phyloP scores from a whole-genome alignment of 2,113 vertebrate species.

The Oreotrochilus melanogaster region DNA sequence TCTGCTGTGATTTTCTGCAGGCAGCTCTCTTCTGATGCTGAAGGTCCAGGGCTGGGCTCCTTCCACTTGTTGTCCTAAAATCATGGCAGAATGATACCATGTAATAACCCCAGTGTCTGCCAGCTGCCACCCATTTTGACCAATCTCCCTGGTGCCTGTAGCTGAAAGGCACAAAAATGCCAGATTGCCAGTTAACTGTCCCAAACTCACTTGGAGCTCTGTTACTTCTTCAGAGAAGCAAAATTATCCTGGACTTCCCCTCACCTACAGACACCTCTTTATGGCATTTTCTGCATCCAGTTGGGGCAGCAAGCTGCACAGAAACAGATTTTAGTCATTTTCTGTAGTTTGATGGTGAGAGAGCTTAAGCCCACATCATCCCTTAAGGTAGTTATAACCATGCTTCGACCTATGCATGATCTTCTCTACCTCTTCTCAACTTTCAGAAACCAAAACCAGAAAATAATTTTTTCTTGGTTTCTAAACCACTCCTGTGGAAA shows the following conservation, averaged over 20 bases:
- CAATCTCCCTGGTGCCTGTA: neutral
- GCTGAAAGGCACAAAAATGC: neutral
- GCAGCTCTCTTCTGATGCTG: neutral
- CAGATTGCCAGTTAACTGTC: neutral
- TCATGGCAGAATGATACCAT: neutral
- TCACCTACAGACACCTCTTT: neutral
- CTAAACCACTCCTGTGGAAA: neutral
- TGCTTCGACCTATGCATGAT: neutral
- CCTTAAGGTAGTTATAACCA: neutral
- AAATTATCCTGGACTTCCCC: neutral
- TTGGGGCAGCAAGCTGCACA: neutral
- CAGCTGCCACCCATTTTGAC: neutral
- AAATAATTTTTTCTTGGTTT: neutral
- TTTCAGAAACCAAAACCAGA: neutral
- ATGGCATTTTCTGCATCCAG: neutral
- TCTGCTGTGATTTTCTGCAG: neutral
- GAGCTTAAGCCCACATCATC: neutral
- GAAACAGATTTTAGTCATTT: neutral
- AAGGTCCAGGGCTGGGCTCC: neutral
- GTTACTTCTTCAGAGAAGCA: neutral
- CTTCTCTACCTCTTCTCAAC: neutral
- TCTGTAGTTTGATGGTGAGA: neutral
- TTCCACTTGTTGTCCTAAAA: neutral
- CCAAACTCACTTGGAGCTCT: neutral
- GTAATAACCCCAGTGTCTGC: neutral